phyloP scores from a whole-genome alignment of 2,113 vertebrate genomes.

The Tyto alba region DNA sequence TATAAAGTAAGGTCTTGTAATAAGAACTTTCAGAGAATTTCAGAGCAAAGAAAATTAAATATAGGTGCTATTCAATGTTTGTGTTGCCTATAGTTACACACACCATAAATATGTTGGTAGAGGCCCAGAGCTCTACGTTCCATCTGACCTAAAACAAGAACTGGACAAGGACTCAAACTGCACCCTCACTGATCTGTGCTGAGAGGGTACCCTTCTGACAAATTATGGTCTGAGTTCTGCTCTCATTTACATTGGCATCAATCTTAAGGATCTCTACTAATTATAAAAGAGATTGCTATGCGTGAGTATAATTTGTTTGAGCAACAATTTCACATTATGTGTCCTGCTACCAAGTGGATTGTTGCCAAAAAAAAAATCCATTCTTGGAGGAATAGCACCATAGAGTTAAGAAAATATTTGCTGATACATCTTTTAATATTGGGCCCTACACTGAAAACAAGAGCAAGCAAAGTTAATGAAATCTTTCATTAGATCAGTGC shows the following conservation, averaged over 20 bases:
- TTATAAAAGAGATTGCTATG: not conserved
- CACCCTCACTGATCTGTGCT: not conserved
- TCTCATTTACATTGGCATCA: not conserved
- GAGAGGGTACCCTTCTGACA: not conserved
- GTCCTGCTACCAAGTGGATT: not conserved
- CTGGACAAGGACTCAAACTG: not conserved
- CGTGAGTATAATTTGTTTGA: not conserved
- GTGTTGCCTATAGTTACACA: not conserved
- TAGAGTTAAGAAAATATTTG: not conserved
- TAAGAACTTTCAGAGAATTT: not conserved
- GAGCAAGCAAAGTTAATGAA: not conserved
- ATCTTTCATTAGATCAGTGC: not conserved
- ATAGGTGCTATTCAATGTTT: not conserved
- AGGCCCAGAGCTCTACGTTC: not conserved
- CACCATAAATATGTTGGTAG: not conserved
- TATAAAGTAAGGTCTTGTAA: not conserved
- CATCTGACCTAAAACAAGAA: not conserved
- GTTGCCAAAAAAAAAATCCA: not conserved
- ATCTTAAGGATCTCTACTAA: not conserved
- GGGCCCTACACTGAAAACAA: not conserved
- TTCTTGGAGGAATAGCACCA: not conserved
- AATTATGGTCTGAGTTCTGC: not conserved
- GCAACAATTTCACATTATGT: not conserved
- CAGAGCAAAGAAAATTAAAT: not conserved
- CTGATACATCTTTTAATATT: not conserved